Base-by-base conservation (phyloP, 2,113 vertebrate species). In the Trematocara macrostoma region DNA sequence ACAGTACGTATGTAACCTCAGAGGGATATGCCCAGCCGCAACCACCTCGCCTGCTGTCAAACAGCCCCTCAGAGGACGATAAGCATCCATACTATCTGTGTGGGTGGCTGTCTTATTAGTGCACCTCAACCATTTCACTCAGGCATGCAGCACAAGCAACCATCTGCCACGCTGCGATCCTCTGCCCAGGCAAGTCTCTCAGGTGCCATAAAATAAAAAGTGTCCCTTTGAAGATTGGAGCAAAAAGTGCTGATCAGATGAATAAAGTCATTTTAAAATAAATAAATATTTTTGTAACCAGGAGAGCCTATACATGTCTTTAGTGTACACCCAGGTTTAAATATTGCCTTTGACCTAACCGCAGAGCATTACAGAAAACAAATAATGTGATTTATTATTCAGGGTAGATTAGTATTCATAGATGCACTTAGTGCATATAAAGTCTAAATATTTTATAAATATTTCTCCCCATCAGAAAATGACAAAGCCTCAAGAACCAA, bases 71-170 rank as follows among this genome's bases (percentile, higher is more conserved):
- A 31, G 98, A 98, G 97, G 97, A 97, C 95, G 95, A 98, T 98
- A 97, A 97, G 97, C 97, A 96, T 96, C 97, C 95, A 97, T 96
- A 97, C 97, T 97, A 96, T 97, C 96, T 71, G 88, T 91, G 94
- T 89, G 92, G 96, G 94, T 96, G 97, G 97, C 96, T 96, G 97
- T 97, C 97, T 97, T 97, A 98, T 97, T 98, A 98, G 97, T 97
- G 97, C 86, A 91, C 87, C 93, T 93, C 93, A 97, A 83, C 97
- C 97, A 96, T 97, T 99, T 97, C 97, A 98, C 97, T 97, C 97
- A 98, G 97, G 97, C 97, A 97, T 96, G 96, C 97, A 97, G 97
- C 97, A 96, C 97, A 96, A 96, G 96, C 96, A 96, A 96, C 98
- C 98, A 99, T 99, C 98, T 99, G 98, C 97, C 97, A 96, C 95